phyloP scores from a whole-genome alignment of 1,140 invertebrate genomes.

The Camponotus pennsylvanicus region DNA sequence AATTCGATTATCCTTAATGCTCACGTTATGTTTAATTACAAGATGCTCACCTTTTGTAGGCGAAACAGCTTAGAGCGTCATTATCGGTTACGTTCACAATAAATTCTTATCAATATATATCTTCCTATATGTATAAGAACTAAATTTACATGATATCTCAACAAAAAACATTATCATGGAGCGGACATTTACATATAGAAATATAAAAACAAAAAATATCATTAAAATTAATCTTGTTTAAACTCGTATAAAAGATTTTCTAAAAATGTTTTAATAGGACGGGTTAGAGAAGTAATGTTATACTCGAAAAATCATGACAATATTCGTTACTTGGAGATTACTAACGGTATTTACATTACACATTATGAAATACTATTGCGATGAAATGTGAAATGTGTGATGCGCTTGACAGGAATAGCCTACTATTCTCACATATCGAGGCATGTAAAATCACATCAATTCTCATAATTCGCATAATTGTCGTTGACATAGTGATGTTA shows the following conservation, averaged over 20 bases:
- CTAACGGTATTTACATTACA: conserved; percentile 53
- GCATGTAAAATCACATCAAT: conserved; percentile 77
- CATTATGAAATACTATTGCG: conserved; percentile 47
- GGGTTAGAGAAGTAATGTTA: conserved; percentile 79
- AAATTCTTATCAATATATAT: conserved; percentile 77
- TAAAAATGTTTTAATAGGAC: conserved; percentile 79
- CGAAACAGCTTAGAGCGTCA: conserved; percentile 65
- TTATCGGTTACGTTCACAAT: conserved; percentile 75
- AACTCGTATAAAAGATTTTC: conserved; percentile 82
- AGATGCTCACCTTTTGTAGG: conserved; percentile 42
- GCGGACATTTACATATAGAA: conserved; percentile 84
- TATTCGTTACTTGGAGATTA: conserved; percentile 52
- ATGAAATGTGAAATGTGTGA: conserved; percentile 48
- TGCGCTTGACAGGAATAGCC: conserved; percentile 59
- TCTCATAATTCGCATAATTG: conserved; percentile 64
- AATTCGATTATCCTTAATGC: conserved; percentile 75
- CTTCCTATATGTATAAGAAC: conserved; percentile 65
- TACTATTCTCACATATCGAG: conserved; percentile 61
- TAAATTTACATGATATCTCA: conserved; percentile 85
- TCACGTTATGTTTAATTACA: conserved; percentile 67
- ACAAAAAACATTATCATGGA: conserved; percentile 83
- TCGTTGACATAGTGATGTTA: conserved; percentile 67
- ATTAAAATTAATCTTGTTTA: conserved; percentile 79
- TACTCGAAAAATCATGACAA: conserved; percentile 55
- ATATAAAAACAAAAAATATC: conserved; percentile 84